Evolutionary conservation across 2,888 invertebrate species (phyloP), one percentile per base, ranked within the genome.

Genomic region (Marronus borbonicus): DNA sequence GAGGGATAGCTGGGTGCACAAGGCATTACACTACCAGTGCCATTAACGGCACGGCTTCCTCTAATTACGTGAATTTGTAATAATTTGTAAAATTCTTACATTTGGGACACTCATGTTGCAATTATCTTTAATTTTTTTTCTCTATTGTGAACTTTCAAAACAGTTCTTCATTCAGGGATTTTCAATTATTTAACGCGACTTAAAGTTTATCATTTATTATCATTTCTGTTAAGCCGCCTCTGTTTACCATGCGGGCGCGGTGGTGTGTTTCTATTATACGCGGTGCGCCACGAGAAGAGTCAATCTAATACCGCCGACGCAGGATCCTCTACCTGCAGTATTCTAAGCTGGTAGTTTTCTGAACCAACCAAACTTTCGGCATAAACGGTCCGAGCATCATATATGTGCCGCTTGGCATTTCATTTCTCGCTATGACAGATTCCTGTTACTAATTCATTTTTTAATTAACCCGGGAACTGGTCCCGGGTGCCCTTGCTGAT

Each of bases 391-490:
- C 82, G 82, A 81, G 76, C 80, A 81, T 83, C 85, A 85, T 85
- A 86, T 86, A 86, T 86, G 86, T 84, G 83, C 83, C 83, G 86
- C 84, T 86, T 87, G 87, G 87, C 87, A 87, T 86, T 88, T 87
- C 87, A 87, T 88, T 88, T 88, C 82, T 85, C 85, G 84, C 85
- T 87, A 87, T 88, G 87, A 88, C 87, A 88, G 87, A 87, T 88
- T 87, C 86, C 87, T 87, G 85, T 87, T 86, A 88, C 87, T 88
- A 88, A 88, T 88, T 88, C 87, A 88, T 87, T 88, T 88, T 87
- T 88, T 88, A 88, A 88, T 88, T 88, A 87, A 88, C 86, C 78
- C 76, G 78, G 65, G 85, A 84, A 84, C 85, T 86, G 84, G 83
- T 85, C 85, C 84, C 82, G 83, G 83, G 81, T 76, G 81, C 80